Conservation (phyloP, 2,888 invertebrate genomes). For the Andrena bicolor region DNA sequence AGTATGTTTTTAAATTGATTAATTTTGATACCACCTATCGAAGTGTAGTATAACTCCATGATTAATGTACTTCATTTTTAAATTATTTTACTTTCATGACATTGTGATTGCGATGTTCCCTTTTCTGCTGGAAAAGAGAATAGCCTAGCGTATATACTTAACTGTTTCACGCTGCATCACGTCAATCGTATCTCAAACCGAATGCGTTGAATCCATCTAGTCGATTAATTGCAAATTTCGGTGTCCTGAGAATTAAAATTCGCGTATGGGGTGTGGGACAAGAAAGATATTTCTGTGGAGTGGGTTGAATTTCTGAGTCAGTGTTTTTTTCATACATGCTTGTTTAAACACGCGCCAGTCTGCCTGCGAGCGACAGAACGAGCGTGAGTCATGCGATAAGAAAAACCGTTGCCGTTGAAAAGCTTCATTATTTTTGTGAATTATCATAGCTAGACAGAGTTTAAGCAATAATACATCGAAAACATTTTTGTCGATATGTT, state of each 20-base stretch:
- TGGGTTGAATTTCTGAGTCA: slow-evolving; percentile 13
- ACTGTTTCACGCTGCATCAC: background rate
- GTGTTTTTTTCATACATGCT: slow-evolving; percentile 5
- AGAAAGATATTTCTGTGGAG: background rate
- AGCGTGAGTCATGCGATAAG: slow-evolving; percentile 52
- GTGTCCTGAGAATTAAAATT: background rate
- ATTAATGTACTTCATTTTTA: background rate
- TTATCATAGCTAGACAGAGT: background rate
- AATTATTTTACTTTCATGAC: background rate
- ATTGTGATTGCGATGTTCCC: background rate
- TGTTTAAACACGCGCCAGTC: slow-evolving; percentile 30
- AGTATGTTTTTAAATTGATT: background rate
- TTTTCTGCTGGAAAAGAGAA: background rate
- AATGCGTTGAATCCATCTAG: background rate
- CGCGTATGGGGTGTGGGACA: background rate
- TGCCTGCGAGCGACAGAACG: background rate
- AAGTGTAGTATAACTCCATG: background rate
- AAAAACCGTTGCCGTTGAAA: background rate
- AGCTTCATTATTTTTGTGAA: background rate
- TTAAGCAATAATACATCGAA: background rate
- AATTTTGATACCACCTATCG: background rate
- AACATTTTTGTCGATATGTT: too few species aligned
- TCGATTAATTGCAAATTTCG: background rate
- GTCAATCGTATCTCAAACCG: background rate
- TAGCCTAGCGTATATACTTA: background rate